These are phyloP conservation scores for Steatocranus sp. DNA, from an alignment of 2,797 vertebrate genomes.

Conservation along the genomic window DNA sequence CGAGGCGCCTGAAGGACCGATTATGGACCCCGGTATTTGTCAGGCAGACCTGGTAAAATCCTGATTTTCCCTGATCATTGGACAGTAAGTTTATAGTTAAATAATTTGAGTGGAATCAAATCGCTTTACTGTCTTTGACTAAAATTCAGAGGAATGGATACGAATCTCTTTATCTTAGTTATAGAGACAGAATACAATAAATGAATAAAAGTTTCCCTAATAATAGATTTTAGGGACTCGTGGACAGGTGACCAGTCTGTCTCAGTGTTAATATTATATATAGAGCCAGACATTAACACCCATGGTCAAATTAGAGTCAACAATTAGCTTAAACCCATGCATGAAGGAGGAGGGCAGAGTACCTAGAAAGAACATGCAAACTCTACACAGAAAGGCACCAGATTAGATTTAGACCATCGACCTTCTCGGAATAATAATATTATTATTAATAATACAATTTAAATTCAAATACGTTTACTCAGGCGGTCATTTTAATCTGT, in stretches of 20 bases:
- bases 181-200: background rate
- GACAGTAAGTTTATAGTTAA: background rate
- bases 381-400: background rate
- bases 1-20: constrained; percentile 61
- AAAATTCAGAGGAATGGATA: background rate
- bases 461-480: background rate
- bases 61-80: background rate
- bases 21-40: background rate
- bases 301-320: background rate
- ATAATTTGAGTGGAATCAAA: background rate
- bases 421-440: background rate
- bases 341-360: background rate
- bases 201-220: background rate
- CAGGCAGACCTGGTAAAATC: background rate
- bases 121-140: background rate
- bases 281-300: background rate
- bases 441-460: background rate
- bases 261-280: background rate
- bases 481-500: background rate
- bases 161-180: background rate
- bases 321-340: background rate
- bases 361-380: background rate
- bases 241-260: background rate
- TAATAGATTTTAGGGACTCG: background rate
- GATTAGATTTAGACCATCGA: background rate